Percentiles rank a stretch among this genome's conserved stretches.
Conservation (phyloP, 2,888 invertebrate genomes). For the Trissonchulus latispiculum region DNA sequence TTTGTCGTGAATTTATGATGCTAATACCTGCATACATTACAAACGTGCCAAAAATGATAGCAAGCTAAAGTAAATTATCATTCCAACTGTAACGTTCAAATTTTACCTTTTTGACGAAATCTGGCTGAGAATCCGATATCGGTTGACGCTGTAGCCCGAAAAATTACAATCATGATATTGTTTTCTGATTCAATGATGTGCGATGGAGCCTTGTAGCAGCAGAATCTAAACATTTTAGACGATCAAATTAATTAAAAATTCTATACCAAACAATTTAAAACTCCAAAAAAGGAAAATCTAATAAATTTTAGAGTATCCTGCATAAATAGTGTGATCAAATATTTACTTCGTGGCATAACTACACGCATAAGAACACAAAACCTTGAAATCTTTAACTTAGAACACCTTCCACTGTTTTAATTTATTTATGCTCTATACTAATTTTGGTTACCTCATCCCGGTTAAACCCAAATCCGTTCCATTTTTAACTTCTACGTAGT, state of each 20-base stretch:
- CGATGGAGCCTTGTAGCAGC: constrained; percentile 54
- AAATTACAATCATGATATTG: constrained; percentile 79
- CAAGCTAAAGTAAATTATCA: too few relatives aligned
- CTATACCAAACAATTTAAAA: too few relatives aligned
- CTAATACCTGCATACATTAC: too few relatives aligned
- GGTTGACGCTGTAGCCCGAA: constrained; percentile 33
- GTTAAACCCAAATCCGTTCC: constrained; percentile 35
- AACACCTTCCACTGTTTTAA: neutral
- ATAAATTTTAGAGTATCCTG: too few relatives aligned
- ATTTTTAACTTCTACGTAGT: constrained; percentile 41
- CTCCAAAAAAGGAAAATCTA: too few relatives aligned
- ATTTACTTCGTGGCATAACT: neutral
- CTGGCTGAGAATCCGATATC: constrained; percentile 33
- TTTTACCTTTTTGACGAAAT: too few relatives aligned
- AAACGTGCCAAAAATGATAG: too few relatives aligned
- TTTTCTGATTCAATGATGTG: constrained; percentile 93
- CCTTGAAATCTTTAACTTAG: neutral
- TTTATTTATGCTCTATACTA: neutral
- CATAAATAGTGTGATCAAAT: neutral
- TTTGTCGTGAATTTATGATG: too few relatives aligned
- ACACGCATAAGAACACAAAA: neutral
- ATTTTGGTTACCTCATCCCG: constrained; percentile 39
- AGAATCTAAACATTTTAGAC: constrained; percentile 30
- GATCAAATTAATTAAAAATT: constrained; percentile 3
- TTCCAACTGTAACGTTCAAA: too few relatives aligned